Evolutionary conservation across 2,113 vertebrate species (phyloP), one percentile per base, ranked within the genome.

Genomic region (Alligator sinensis): DNA sequence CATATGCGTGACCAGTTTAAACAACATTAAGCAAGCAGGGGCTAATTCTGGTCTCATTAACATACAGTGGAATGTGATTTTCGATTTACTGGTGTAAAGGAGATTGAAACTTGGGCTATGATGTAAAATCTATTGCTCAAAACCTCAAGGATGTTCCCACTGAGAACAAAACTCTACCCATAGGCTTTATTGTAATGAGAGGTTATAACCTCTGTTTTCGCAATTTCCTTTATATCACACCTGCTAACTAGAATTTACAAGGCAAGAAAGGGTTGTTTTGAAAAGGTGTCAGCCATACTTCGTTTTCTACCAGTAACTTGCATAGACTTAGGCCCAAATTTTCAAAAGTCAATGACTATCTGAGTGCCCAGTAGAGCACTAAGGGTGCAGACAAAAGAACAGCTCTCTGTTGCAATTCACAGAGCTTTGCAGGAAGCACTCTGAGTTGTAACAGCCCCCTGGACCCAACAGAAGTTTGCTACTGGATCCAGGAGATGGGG

Each of bases 1-100:
- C 27, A 88, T 30, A 47, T 0, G 0, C 1, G 28, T 64, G 19
- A 75, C 1, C 21, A 68, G 82, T 6, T 4, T 30, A n/a, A 10
- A 58, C 17, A 77, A 4, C 38, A 5, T 74, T 92, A 47, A 47
- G 47, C 47, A 47, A 47, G 47, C 47, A 9, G 47, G 47, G 47
- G 47, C 47, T 47, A 47, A 47, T 7, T 47, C 47, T 47, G 47
- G 47, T 47, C 47, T 47, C 47, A 47, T 47, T 47, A 47, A 47
- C 9, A 47, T 9, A 47, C 47, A 47, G 7, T 91, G 16, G 28
- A 93, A 30, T 47, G 47, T 15, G 18, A 28, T 77, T 12, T n/a
- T 62, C 0, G 0, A 6, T 8, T 77, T 28, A 84, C 6, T 63
- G 11, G 13, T 12, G 17, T 14, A 82, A 28, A 4, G 87, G 25